phyloP scores from a whole-genome alignment of 2,113 vertebrate genomes.

The Neolamprologus brichardi region DNA sequence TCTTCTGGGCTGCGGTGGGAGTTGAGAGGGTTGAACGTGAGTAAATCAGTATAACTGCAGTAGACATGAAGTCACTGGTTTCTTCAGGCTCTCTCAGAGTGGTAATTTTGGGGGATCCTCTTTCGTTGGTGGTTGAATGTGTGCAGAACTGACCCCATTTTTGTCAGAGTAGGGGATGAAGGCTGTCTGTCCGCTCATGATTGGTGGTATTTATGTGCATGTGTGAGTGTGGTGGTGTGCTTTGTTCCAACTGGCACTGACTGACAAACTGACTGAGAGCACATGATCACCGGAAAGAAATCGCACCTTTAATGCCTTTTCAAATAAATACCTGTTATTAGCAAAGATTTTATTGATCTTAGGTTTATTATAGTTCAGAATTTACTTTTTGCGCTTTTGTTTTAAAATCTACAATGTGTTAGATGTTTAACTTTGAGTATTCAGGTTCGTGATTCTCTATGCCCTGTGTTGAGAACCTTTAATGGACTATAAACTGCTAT shows the following conservation, averaged over 20 bases:
- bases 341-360: background rate
- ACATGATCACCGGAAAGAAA: background rate
- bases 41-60: conserved; percentile 35
- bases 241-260: background rate
- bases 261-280: background rate
- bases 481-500: background rate
- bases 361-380: background rate
- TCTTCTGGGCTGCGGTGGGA: conserved; percentile 5
- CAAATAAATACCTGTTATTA: background rate
- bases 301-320: background rate
- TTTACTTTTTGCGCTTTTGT: background rate
- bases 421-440: background rate
- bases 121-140: conserved; percentile 47
- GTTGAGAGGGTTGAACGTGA: conserved; percentile 10
- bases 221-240: background rate
- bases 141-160: conserved; percentile 33
- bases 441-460: background rate
- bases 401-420: background rate
- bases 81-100: conserved; percentile 36
- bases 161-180: background rate
- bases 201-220: background rate
- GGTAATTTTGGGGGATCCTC: conserved; percentile 46
- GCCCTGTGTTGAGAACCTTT: background rate
- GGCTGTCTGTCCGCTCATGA: conserved; percentile 16
- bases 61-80: conserved; percentile 50